Conservation (phyloP, 1,140 invertebrate species). For the Eubasilissa regina region DNA sequence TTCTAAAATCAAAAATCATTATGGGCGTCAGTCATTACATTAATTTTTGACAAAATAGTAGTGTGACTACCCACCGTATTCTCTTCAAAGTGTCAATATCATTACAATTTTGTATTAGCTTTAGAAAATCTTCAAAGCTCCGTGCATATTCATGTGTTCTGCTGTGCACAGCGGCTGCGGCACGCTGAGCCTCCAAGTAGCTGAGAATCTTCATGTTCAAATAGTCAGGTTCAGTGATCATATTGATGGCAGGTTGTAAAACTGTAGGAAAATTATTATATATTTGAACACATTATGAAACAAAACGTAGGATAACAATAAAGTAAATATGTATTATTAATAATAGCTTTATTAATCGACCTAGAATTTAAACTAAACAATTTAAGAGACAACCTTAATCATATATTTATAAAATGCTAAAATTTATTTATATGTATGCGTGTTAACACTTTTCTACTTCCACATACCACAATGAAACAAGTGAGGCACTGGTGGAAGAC, state of each 20-base stretch:
- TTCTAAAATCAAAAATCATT: too few species aligned
- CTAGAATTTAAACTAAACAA: too few species aligned
- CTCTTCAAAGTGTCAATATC: constrained; percentile 88
- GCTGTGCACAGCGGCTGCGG: constrained; percentile 83
- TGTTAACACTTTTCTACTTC: too few species aligned
- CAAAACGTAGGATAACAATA: too few species aligned
- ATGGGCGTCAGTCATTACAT: too few species aligned
- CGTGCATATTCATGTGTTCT: constrained; percentile 90
- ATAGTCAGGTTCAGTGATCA: constrained; percentile 91
- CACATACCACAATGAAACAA: too few species aligned
- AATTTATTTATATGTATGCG: too few species aligned
- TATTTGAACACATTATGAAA: not conserved
- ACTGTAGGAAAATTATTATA: constrained; percentile 74
- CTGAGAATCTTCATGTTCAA: constrained; percentile 90
- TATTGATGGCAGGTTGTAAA: constrained; percentile 86
- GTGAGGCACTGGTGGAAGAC: too few species aligned
- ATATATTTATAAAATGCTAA: too few species aligned
- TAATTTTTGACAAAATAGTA: not conserved
- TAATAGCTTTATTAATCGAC: too few species aligned
- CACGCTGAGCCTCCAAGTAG: constrained; percentile 86
- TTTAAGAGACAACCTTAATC: too few species aligned
- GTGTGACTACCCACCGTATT: constrained; percentile 73
- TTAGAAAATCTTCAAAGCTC: constrained; percentile 91
- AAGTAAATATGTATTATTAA: too few species aligned
- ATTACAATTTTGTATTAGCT: constrained; percentile 85